Evolutionary conservation across 2,113 vertebrate species (phyloP).

Genomic region (Delphinapterus leucas): DNA sequence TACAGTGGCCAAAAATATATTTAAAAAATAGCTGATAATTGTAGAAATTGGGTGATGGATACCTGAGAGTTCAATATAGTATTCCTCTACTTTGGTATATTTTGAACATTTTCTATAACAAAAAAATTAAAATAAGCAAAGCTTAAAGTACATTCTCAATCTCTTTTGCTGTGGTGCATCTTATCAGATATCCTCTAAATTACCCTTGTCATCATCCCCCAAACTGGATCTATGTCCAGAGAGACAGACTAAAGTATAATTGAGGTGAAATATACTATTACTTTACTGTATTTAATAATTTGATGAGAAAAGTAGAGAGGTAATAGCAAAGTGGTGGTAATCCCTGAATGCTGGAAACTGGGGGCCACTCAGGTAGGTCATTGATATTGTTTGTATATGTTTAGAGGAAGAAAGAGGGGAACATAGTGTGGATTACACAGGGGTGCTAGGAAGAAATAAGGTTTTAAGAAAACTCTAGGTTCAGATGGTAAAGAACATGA

Average conservation of each 20-base stretch:
- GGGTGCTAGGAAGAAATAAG: background rate
- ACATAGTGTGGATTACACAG: background rate
- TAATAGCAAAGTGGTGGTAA: background rate
- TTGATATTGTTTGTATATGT: background rate
- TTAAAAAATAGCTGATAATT: slow-evolving; percentile 22
- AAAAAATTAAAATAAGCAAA: slow-evolving; percentile 24
- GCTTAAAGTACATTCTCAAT: background rate
- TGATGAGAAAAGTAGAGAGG: background rate
- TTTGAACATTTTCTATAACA: background rate
- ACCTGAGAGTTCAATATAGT: background rate
- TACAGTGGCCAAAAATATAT: background rate
- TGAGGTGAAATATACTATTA: background rate
- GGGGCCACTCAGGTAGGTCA: background rate
- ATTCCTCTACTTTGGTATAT: background rate
- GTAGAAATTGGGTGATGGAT: background rate
- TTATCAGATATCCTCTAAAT: background rate
- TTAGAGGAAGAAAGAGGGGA: background rate
- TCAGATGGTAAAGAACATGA: background rate
- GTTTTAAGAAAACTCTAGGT: background rate
- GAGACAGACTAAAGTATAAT: background rate
- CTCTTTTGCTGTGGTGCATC: background rate
- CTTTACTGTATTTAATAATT: background rate
- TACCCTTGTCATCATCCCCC: background rate
- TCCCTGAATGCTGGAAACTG: background rate
- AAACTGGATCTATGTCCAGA: background rate